Evolutionary conservation across 2,888 invertebrate species (phyloP).

Genomic region (Andrena flavipes): DNA sequence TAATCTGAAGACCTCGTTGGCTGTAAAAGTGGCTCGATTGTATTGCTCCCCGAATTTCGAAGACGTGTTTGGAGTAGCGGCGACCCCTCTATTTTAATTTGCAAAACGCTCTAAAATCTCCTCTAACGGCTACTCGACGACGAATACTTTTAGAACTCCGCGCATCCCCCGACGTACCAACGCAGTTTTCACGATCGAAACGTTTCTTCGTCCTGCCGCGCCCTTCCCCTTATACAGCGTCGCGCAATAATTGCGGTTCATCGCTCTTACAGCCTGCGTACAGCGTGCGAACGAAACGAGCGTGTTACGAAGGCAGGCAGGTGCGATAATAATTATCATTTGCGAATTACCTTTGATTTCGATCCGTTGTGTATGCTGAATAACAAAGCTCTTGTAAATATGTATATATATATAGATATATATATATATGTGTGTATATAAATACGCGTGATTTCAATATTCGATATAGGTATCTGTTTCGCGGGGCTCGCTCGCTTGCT

Average conservation of each 20-base stretch:
- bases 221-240: neutral
- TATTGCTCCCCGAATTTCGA: slow-evolving; percentile 57
- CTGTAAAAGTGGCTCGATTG: slow-evolving; percentile 67
- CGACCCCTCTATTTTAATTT: slow-evolving; percentile 42
- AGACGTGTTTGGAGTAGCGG: slow-evolving; percentile 45
- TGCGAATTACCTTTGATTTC: slow-evolving; percentile 40
- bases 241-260: slow-evolving; percentile 26
- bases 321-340: slow-evolving; percentile 23
- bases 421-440: slow-evolving; percentile 1
- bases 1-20: slow-evolving; percentile 48
- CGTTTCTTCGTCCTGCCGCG: neutral
- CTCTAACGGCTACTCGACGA: slow-evolving; percentile 29
- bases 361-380: slow-evolving; percentile 20
- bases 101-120: slow-evolving; percentile 45
- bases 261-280: neutral
- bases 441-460: slow-evolving; percentile 23
- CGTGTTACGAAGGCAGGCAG: slow-evolving; percentile 16
- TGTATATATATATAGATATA: slow-evolving; percentile 5
- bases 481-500: slow-evolving; percentile 25
- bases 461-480: slow-evolving; percentile 9
- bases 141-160: slow-evolving; percentile 14
- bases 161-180: neutral
- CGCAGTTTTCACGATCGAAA: slow-evolving; percentile 51
- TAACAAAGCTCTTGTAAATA: slow-evolving; percentile 36
- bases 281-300: slow-evolving; percentile 12